These are phyloP conservation scores for Agrilus cyanescens DNA, from an alignment of 2,888 invertebrate species.

Conservation along the genomic window DNA sequence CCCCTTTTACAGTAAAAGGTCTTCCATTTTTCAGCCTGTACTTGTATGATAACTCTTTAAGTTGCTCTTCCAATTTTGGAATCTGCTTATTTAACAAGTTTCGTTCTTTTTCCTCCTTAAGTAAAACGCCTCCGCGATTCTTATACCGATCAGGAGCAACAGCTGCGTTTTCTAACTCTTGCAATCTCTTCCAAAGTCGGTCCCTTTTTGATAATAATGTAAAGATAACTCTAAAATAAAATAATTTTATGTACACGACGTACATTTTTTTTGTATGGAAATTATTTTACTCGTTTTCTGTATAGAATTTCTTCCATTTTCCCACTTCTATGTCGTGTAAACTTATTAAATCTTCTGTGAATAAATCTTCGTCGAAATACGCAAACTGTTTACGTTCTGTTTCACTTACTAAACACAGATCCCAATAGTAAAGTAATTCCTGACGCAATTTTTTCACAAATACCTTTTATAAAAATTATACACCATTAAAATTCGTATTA, in stretches of 20 bases:
- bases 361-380: constrained; percentile 54
- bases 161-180: constrained; percentile 61
- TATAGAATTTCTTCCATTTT: constrained; percentile 52
- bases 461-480: constrained; percentile 29
- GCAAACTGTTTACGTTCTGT: constrained; percentile 49
- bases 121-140: constrained; percentile 76
- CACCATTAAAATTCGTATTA: constrained; percentile 1
- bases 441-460: constrained; percentile 55
- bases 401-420: constrained; percentile 58
- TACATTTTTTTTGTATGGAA: constrained; percentile 1
- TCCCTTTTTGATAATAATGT: constrained; percentile 53
- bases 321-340: constrained; percentile 69
- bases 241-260: constrained; percentile 2
- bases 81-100: constrained; percentile 59
- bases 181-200: constrained; percentile 62
- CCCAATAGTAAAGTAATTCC: constrained; percentile 66
- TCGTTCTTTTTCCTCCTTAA: constrained; percentile 80
- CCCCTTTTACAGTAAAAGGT: constrained; percentile 51
- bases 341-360: constrained; percentile 67
- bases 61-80: constrained; percentile 60
- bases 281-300: constrained; percentile 45
- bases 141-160: constrained; percentile 73
- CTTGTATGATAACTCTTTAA: constrained; percentile 42
- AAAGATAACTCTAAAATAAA: constrained; percentile 44
- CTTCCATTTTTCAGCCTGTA: constrained; percentile 43